A percentile compares a stretch with the other conserved stretches of the same genome.
Conservation (phyloP, 2,113 vertebrate species). For the Malaclemys terrapin region DNA sequence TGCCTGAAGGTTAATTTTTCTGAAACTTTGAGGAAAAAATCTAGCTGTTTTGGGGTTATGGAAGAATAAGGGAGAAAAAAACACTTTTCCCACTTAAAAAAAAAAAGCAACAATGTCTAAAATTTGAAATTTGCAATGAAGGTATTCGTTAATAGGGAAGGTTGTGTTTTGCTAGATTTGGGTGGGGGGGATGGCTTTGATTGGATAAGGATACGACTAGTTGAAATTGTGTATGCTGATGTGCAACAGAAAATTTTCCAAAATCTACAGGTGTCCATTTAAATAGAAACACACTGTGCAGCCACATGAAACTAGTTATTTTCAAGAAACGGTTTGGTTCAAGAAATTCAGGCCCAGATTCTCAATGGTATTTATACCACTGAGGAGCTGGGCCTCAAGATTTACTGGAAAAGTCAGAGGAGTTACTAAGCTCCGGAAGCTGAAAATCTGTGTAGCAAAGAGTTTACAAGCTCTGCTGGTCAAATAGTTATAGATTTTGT, state of each 20-base stretch:
- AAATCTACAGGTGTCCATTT: not conserved
- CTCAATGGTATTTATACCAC: not conserved
- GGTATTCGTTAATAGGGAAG: not conserved
- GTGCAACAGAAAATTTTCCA: not conserved
- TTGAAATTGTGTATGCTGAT: not conserved
- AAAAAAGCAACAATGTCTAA: not conserved
- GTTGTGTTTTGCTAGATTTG: not conserved
- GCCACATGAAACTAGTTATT: not conserved
- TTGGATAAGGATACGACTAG: not conserved
- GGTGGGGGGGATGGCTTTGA: not conserved
- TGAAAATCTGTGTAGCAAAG: not conserved
- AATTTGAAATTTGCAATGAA: not conserved
- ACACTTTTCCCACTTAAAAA: not conserved
- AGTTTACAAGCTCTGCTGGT: not conserved
- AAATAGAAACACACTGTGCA: not conserved
- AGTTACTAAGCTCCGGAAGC: not conserved
- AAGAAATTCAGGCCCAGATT: not conserved
- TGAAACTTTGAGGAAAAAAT: not conserved
- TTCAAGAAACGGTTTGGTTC: not conserved
- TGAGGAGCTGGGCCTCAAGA: not conserved
- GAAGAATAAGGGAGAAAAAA: not conserved
- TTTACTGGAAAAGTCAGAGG: not conserved
- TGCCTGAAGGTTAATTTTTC: not conserved
- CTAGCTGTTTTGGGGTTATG: not conserved
- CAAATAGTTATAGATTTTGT: not conserved